Evolutionary conservation across 2,113 vertebrate genomes (phyloP).

Genomic region (Condylura cristata): DNA sequence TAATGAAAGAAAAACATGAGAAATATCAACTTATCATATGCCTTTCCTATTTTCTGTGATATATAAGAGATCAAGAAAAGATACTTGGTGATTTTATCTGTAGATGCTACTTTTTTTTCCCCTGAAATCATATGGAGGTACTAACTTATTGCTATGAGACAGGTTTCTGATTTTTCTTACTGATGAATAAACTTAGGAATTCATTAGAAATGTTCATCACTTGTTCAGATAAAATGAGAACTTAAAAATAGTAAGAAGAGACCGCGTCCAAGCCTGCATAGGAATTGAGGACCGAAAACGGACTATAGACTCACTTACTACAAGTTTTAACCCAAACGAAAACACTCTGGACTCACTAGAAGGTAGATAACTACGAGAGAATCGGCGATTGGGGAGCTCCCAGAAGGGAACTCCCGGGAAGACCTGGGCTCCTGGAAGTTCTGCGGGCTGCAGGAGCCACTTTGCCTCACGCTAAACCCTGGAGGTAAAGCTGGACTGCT

Average conservation of each 20-base stretch:
- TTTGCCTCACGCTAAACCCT: too few relatives aligned
- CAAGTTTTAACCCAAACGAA: too few relatives aligned
- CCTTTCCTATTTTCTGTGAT: constrained; percentile 22
- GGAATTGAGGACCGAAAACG: too few relatives aligned
- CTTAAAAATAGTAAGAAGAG: neutral
- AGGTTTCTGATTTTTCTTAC: neutral
- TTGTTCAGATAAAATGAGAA: constrained; percentile 32
- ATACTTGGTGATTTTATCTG: neutral
- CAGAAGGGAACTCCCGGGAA: too few relatives aligned
- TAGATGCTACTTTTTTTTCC: neutral
- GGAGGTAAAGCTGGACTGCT: too few relatives aligned
- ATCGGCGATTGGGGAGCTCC: too few relatives aligned
- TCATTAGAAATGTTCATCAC: neutral
- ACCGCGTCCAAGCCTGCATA: too few relatives aligned
- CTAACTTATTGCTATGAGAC: neutral
- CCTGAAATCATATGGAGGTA: neutral
- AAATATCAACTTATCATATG: neutral
- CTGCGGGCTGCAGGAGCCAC: too few relatives aligned
- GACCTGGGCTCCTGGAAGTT: too few relatives aligned
- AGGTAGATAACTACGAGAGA: too few relatives aligned
- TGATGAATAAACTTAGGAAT: neutral
- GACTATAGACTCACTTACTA: too few relatives aligned
- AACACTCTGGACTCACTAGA: too few relatives aligned
- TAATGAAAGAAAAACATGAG: neutral
- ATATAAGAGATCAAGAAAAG: neutral